These are phyloP conservation scores for Lepus oiostolus DNA, from an alignment of 2,797 vertebrate species.

Conservation along the genomic window DNA sequence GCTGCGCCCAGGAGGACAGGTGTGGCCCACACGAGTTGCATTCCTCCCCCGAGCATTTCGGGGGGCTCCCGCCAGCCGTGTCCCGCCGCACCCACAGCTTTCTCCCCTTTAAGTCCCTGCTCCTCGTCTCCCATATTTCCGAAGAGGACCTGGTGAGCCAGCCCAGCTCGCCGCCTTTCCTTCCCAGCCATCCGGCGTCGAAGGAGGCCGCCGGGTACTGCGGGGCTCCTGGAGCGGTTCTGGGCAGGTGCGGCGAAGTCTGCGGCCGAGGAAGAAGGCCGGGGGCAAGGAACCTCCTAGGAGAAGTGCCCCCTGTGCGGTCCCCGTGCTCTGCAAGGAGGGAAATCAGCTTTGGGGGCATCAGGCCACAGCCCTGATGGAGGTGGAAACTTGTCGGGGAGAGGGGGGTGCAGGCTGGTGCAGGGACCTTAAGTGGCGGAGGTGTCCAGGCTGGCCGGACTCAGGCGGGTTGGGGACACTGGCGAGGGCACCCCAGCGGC, in stretches of 20 bases:
- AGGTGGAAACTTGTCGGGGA: background rate
- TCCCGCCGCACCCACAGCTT: conserved; percentile 18
- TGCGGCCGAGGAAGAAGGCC: background rate
- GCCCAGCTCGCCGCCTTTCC: background rate
- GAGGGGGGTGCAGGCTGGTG: background rate
- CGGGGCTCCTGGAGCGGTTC: background rate
- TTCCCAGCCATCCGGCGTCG: background rate
- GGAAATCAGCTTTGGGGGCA: background rate
- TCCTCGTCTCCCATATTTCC: background rate
- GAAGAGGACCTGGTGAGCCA: background rate
- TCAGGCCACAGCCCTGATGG: background rate
- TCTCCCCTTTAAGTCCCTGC: background rate
- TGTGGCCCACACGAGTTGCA: background rate
- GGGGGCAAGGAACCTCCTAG: background rate
- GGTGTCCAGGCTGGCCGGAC: background rate
- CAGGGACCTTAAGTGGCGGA: background rate
- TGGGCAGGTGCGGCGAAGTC: conserved; percentile 60
- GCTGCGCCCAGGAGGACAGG: background rate
- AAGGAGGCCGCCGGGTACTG: background rate
- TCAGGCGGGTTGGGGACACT: background rate
- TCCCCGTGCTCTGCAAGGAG: background rate
- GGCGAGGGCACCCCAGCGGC: conserved; percentile 66
- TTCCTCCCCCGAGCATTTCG: background rate
- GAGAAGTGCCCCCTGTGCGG: background rate
- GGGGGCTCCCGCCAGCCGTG: background rate